Evolutionary conservation across 2,888 invertebrate species (phyloP), one percentile per base, ranked within the genome.

Genomic region (Tryphoninae sp.): DNA sequence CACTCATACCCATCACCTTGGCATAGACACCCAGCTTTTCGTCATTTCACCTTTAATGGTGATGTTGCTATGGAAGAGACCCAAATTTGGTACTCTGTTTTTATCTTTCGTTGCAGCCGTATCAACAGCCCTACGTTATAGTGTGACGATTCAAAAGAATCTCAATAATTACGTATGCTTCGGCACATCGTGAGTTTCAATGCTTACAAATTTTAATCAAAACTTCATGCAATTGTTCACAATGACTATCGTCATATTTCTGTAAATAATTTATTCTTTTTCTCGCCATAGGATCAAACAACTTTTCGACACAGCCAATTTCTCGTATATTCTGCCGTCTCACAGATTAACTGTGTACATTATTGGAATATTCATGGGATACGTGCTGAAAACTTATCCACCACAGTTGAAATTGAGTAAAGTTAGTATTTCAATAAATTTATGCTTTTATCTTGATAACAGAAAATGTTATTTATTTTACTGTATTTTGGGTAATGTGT

Each of bases 1-100:
- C 23, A 95, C 95, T 0, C 95, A 95, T 84, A 95, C 95, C 0
- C 95, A 95, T 89, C 95, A 95, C 87, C 87, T 95, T 68, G 95
- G 95, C 49, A 95, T 95, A 82, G 95, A 95, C 86, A 95, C 95
- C 0, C 95, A 95, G 90, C 89, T 95, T 23, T 95, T 95, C 87
- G 92, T 94, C 0, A 86, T 94, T 19, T 94, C 95, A 0, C 95
- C 95, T 0, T 85, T 95, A 7, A 91, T 95, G 87, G 93, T 95
- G 2, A 91, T 93, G 61, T 74, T 93, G 1, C 87, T 95, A 19
- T 95, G 95, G 93, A 94, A 94, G 84, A 94, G 93, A 93, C 95
- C 94, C 2, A 93, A 92, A 81, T 85, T 88, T 8, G 95, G 95
- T 7, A 86, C 93, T 1, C 61, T 92, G 2, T 77, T 93, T 0